Evolutionary conservation across 2,888 invertebrate species (phyloP), one percentile per base, ranked within the genome.

Genomic region (Anoncus sp.): DNA sequence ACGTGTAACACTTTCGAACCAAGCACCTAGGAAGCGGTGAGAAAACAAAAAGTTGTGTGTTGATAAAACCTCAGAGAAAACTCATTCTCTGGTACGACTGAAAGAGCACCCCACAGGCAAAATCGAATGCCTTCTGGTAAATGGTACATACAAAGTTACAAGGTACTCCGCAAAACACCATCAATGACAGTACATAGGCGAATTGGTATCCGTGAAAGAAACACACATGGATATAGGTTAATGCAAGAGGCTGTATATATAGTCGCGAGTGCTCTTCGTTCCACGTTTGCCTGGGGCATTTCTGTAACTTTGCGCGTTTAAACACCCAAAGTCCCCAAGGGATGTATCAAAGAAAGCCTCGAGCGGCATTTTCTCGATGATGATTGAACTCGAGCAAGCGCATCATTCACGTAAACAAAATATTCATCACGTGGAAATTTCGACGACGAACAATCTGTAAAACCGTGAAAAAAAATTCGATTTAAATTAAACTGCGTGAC

Each of bases 271-370:
- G 70, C n/a, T 27, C 22, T 31, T 47, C 31, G 70, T 77, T 70
- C 74, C 77, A 77, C 74, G 74, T 70, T 35, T 24, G 70, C 70
- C 60, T 67, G 49, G 35, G 72, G 59, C 69, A 43, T 24, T 18
- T 53, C 49, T 7, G 4, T 10, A 69, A 70, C 63, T 70, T 63
- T 43, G 24, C 49, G 73, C 51, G 67, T 31, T 69, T 65, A 43
- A 24, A 43, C 24, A n/a, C 18, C 47, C 0, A 60, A 59, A 65
- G 45, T 65, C 7, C 27, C 47, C 45, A 20, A 22, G 18, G n/a
- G 59, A 53, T 38, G 24, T 31, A 24, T 20, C 12, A 12, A 65
- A 65, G 49, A 65, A 65, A 20, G 31, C 27, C 31, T 14, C 12
- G 20, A 51, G 49, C n/a, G 38, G n/a, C 31, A 16, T 38, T 59